Base-by-base conservation (phyloP, 2,113 vertebrate species). In the Blennius ocellaris region DNA sequence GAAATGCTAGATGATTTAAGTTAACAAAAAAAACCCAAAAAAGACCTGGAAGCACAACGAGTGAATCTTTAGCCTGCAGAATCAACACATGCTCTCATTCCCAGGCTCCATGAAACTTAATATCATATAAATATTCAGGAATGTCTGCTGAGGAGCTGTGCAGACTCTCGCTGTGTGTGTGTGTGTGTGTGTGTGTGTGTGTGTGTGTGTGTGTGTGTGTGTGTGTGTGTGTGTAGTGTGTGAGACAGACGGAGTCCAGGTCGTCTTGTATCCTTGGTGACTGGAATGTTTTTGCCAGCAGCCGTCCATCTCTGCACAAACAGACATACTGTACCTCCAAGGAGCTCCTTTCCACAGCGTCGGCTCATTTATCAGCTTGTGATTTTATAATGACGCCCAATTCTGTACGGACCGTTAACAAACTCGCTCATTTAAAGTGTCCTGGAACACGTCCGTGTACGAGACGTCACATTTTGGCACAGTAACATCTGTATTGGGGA, bases 41-140 rank as follows among this genome's bases (percentile, higher is more conserved):
- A 30, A 30, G 21, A 30, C 21, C 21, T 30, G n/a, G 40, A 72
- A 52, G 59, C 37, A 61, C 78, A 65, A 45, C 6, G 53, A 68
- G 55, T 15, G 17, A 57, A 30, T 55, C 78, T 54, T 38, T 53
- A 65, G 78, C 60, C 71, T 80, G 64, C 75, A 85, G 85, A 87
- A 80, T 77, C 80, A 50, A 81, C 76, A 80, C n/a, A 88, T 88
- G 87, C 87, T 40, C 76, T 88, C 87, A 92, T 81, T 85, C 78
- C 77, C 74, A 76, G 57, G 82, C 81, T 73, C 72, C 72, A 68
- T 85, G 88, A 89, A 92, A 90, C 78, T 62, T 77, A 84, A 91
- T 90, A 89, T 87, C 85, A 80, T 66, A 79, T 78, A 80, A 86
- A 90, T 83, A 85, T 83, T 73, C 85, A 70, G 82, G 85, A 84